These are phyloP conservation scores for Drosophila mimica DNA, from an alignment of 2,888 invertebrate species.

Conservation along the genomic window DNA sequence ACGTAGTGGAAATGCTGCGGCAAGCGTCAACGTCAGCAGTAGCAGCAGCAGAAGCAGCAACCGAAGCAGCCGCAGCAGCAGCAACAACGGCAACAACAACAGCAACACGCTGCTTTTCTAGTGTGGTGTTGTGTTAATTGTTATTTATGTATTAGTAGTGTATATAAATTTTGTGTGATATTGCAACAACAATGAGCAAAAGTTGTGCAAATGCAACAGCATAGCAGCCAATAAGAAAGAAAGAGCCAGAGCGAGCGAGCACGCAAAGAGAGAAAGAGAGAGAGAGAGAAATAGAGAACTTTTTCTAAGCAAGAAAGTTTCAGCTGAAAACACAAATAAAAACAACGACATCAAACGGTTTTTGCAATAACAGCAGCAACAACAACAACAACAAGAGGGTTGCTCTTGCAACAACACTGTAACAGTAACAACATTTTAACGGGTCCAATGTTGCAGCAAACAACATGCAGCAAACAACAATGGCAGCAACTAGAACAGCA, in stretches of 20 bases:
- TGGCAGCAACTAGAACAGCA: conserved; percentile 55
- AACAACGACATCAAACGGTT: conserved; percentile 76
- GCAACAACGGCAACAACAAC: conserved; percentile 33
- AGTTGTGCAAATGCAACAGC: conserved; percentile 50
- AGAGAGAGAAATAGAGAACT: conserved; percentile 17
- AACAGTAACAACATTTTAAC: conserved; percentile 56
- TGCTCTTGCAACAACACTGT: conserved; percentile 14
- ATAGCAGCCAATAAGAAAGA: conserved; percentile 35
- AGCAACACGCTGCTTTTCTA: conserved; percentile 46
- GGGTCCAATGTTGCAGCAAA: conserved; percentile 81
- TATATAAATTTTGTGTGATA: conserved; percentile 67
- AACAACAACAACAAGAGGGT: conserved; percentile 33
- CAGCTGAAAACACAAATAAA: conserved; percentile 47
- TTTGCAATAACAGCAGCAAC: conserved; percentile 44
- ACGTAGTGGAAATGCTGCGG: conserved; percentile 58
- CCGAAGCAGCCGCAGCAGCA: conserved; percentile 31
- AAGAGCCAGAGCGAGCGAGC: conserved; percentile 4
- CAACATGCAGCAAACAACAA: conserved; percentile 76
- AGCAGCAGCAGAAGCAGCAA: conserved; percentile 39
- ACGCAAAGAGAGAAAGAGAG: not conserved
- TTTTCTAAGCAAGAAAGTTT: conserved; percentile 47
- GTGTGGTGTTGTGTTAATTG: conserved; percentile 70
- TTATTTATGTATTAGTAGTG: conserved; percentile 74
- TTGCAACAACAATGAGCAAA: conserved; percentile 58
- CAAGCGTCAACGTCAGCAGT: conserved; percentile 44